Evolutionary conservation across 2,797 vertebrate species (phyloP).

Genomic region (Malacoraja senta): DNA sequence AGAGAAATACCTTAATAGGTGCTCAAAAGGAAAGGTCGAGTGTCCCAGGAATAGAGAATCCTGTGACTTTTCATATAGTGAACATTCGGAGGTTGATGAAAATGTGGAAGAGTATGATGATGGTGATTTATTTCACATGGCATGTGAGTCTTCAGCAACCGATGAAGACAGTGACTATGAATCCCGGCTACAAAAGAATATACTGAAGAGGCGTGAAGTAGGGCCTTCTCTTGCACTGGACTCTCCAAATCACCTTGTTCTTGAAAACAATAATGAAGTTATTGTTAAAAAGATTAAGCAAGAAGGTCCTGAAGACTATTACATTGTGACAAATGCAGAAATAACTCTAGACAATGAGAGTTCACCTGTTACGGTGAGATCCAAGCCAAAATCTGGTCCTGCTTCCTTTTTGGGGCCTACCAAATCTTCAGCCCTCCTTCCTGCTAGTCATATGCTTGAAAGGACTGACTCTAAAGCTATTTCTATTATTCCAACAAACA

Average conservation of each 20-base stretch:
- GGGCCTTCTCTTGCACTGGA: conserved; percentile 45
- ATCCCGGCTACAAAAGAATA: conserved; percentile 52
- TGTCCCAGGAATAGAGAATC: conserved; percentile 67
- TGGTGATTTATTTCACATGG: conserved; percentile 72
- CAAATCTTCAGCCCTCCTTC: conserved; percentile 47
- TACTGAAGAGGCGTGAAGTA: conserved; percentile 56
- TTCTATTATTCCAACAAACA: conserved; percentile 52
- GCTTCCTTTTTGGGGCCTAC: conserved; percentile 50
- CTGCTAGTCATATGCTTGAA: conserved; percentile 48
- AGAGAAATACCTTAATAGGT: conserved; percentile 62
- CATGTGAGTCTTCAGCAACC: conserved; percentile 76
- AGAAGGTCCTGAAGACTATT: conserved; percentile 73
- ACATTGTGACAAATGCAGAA: conserved; percentile 69
- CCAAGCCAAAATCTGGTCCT: conserved; percentile 54
- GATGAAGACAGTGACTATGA: conserved; percentile 78
- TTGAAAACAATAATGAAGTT: conserved; percentile 52
- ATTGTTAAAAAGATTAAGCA: conserved; percentile 79
- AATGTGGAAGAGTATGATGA: conserved; percentile 71
- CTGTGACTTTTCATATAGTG: conserved; percentile 77
- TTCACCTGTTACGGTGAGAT: conserved; percentile 61
- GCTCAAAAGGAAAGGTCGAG: conserved; percentile 64
- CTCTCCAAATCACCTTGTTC: conserved; percentile 47
- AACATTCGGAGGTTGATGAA: conserved; percentile 71
- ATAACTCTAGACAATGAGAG: conserved; percentile 57
- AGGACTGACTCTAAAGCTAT: conserved; percentile 52